Conservation (phyloP, 2,888 invertebrate species). For the Cistogaster globosa region DNA sequence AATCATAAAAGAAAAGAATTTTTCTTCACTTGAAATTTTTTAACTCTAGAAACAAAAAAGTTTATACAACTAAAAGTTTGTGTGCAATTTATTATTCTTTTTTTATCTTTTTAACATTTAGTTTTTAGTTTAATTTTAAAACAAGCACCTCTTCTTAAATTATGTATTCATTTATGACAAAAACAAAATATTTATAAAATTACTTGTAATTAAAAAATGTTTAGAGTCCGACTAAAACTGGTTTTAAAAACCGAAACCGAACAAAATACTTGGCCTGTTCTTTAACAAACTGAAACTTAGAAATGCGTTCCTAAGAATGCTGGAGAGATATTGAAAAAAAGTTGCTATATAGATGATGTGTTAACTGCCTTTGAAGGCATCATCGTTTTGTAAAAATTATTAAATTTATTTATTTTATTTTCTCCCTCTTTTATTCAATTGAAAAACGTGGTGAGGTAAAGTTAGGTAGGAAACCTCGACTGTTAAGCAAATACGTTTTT, state of each 20-base stretch:
- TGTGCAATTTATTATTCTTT: constrained; percentile 64
- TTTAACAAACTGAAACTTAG: too few species aligned
- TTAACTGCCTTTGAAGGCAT: too few species aligned
- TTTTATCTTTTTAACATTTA: constrained; percentile 59
- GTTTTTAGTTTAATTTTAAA: constrained; percentile 69
- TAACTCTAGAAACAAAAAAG: constrained; percentile 19
- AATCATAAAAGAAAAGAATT: background rate
- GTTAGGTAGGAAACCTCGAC: too few species aligned
- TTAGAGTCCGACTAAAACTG: background rate
- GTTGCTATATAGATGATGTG: too few species aligned
- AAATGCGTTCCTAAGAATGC: too few species aligned
- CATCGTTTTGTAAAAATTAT: too few species aligned
- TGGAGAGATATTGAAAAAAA: too few species aligned
- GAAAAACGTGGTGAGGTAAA: too few species aligned
- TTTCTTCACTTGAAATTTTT: constrained; percentile 14
- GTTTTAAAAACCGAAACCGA: background rate
- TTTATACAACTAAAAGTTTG: constrained; percentile 61
- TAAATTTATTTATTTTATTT: too few species aligned
- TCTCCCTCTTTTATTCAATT: too few species aligned
- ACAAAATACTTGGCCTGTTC: too few species aligned
- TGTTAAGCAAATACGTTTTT: too few species aligned
- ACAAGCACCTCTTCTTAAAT: constrained; percentile 56
- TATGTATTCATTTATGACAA: constrained; percentile 55
- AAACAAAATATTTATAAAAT: constrained; percentile 45
- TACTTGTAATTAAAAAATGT: constrained; percentile 1